A percentile compares a stretch with the other conserved stretches of the same genome.
Evolutionary conservation across 2,888 invertebrate genomes (phyloP).

Genomic region (Macaria liturata): DNA sequence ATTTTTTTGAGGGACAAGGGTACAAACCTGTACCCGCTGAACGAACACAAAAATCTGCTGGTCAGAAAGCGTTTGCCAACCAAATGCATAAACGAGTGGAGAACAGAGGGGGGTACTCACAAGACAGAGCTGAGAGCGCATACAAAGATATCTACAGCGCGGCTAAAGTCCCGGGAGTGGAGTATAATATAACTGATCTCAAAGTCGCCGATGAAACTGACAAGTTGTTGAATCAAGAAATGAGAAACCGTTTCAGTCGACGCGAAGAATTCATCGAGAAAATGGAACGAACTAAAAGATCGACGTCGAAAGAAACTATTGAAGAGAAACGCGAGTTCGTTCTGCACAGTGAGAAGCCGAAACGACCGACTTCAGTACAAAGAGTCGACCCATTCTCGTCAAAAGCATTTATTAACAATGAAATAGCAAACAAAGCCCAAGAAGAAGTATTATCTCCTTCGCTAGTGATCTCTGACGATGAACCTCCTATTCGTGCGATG

Average conservation of each 20-base stretch:
- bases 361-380: conserved; percentile 67
- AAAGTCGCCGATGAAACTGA: conserved; percentile 79
- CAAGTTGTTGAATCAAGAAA: conserved; percentile 71
- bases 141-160: conserved; percentile 77
- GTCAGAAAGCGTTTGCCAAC: conserved; percentile 76
- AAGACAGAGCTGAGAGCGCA: conserved; percentile 58
- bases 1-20: conserved; percentile 59
- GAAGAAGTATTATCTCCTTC: conserved; percentile 59
- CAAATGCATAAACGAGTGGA: conserved; percentile 80
- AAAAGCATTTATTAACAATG: conserved; percentile 72
- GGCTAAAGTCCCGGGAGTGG: conserved; percentile 72
- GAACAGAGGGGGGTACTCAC: conserved; percentile 77
- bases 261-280: conserved; percentile 69
- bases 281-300: conserved; percentile 58
- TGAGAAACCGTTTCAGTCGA: conserved; percentile 66
- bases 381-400: conserved; percentile 67
- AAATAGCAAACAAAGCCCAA: conserved; percentile 54
- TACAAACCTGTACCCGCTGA: conserved; percentile 72
- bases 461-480: conserved; percentile 63
- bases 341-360: conserved; percentile 61
- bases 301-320: conserved; percentile 66
- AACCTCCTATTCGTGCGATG: conserved; percentile 62
- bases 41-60: conserved; percentile 71
- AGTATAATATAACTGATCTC: conserved; percentile 78
- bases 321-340: conserved; percentile 66